Evolutionary conservation across 2,797 vertebrate species (phyloP).

Genomic region (Bryconaethiops microstoma): DNA sequence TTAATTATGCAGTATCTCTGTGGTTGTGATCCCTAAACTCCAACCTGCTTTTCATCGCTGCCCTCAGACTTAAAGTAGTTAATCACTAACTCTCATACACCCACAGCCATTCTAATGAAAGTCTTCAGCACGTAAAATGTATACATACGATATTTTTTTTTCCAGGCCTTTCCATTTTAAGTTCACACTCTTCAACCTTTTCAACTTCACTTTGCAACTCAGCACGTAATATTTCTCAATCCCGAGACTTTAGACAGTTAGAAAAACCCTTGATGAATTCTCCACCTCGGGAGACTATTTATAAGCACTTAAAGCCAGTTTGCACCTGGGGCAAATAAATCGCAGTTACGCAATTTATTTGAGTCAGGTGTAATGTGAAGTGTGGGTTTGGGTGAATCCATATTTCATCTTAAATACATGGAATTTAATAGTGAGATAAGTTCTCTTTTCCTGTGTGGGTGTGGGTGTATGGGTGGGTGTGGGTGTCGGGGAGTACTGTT

Average conservation of each 20-base stretch:
- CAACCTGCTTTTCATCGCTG: constrained; percentile 3
- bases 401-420: constrained; percentile 35
- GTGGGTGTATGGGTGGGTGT: background rate
- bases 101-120: constrained; percentile 6
- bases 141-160: constrained; percentile 3
- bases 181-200: constrained; percentile 8
- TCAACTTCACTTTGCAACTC: constrained; percentile 6
- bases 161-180: constrained; percentile 15
- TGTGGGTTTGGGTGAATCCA: constrained; percentile 16
- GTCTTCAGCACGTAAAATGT: background rate
- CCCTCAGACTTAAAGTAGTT: constrained; percentile 16
- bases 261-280: constrained; percentile 59
- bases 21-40: background rate
- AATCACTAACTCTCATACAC: constrained; percentile 3
- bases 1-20: constrained; percentile 9
- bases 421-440: constrained; percentile 74
- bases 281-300: constrained; percentile 65
- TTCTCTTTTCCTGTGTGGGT: constrained; percentile 52
- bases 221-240: constrained; percentile 54
- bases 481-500: no score
- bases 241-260: constrained; percentile 47
- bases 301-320: constrained; percentile 54
- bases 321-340: constrained; percentile 62
- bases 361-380: constrained; percentile 18
- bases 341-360: constrained; percentile 7